These are phyloP conservation scores for Xestia sexstrigata DNA, from an alignment of 2,888 invertebrate genomes.

Conservation along the genomic window DNA sequence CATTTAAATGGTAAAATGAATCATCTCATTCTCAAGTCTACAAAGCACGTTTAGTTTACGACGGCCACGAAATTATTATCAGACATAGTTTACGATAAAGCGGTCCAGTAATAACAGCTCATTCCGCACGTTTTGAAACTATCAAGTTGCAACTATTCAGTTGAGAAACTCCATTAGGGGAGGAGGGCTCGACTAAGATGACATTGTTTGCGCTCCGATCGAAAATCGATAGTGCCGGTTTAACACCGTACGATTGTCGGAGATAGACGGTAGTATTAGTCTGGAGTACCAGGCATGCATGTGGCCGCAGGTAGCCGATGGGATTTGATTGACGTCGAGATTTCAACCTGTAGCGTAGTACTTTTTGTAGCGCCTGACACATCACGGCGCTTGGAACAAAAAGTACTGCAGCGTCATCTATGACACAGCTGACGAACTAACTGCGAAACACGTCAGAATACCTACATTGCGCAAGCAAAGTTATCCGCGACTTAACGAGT, in stretches of 20 bases:
- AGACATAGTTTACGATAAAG: slow-evolving; percentile 52
- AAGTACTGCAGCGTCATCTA: too few relatives aligned
- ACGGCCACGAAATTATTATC: slow-evolving; percentile 30
- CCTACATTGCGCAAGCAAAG: too few relatives aligned
- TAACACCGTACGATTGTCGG: slow-evolving; percentile 50
- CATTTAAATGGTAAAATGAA: background rate
- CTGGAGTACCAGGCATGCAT: slow-evolving; percentile 37
- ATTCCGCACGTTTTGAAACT: slow-evolving; percentile 58
- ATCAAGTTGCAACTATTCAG: slow-evolving; percentile 68
- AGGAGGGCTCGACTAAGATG: slow-evolving; percentile 63
- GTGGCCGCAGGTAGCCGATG: slow-evolving; percentile 16
- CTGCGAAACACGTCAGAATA: too few relatives aligned
- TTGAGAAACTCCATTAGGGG: slow-evolving; percentile 72
- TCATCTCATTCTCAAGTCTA: background rate
- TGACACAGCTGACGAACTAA: too few relatives aligned
- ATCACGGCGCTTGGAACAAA: too few relatives aligned
- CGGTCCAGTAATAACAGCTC: slow-evolving; percentile 49
- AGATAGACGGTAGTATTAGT: slow-evolving; percentile 33
- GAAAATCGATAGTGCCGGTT: slow-evolving; percentile 70
- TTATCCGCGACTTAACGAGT: too few relatives aligned
- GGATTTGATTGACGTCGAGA: slow-evolving; percentile 18
- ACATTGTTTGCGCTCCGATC: slow-evolving; percentile 73
- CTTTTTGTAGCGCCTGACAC: too few relatives aligned
- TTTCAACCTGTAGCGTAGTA: too few relatives aligned
- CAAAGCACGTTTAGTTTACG: slow-evolving; percentile 28